phyloP scores from a whole-genome alignment of 2,113 vertebrate species.

The Cairina moschata region DNA sequence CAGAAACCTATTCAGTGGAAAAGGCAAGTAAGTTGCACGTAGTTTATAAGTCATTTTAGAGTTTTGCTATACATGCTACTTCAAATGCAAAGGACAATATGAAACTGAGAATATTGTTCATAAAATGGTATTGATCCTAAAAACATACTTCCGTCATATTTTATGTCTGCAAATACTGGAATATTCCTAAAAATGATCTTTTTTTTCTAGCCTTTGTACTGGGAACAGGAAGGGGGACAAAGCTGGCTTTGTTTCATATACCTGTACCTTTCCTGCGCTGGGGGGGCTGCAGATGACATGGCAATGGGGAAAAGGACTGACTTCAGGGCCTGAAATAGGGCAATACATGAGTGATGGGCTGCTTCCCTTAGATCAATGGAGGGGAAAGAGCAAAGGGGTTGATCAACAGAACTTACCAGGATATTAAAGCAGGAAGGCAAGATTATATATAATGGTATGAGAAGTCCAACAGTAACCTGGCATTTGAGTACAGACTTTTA shows the following conservation, averaged over 20 bases:
- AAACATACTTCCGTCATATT: not conserved
- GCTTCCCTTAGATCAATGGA: not conserved
- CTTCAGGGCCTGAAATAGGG: not conserved
- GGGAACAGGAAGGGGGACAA: not conserved
- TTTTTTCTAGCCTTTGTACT: not conserved
- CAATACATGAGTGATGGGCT: not conserved
- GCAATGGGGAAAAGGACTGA: not conserved
- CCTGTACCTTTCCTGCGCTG: rapidly evolving
- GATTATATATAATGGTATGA: not conserved
- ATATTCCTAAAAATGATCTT: not conserved
- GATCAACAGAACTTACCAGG: not conserved
- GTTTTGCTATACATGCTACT: not conserved
- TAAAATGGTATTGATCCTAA: not conserved
- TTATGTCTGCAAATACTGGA: not conserved
- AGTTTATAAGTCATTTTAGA: not conserved
- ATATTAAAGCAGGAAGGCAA: not conserved
- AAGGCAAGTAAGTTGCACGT: not conserved
- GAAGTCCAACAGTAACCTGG: not conserved
- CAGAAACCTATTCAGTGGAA: not conserved
- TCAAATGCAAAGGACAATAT: not conserved
- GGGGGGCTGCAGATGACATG: not conserved
- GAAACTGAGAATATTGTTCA: not conserved
- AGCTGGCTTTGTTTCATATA: not conserved
- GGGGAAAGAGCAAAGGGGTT: not conserved
- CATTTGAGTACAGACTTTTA: not conserved